A percentile compares a stretch with the other conserved stretches of the same genome.
Conservation (phyloP, 2,888 invertebrate genomes). For the Prenolepis imparis region DNA sequence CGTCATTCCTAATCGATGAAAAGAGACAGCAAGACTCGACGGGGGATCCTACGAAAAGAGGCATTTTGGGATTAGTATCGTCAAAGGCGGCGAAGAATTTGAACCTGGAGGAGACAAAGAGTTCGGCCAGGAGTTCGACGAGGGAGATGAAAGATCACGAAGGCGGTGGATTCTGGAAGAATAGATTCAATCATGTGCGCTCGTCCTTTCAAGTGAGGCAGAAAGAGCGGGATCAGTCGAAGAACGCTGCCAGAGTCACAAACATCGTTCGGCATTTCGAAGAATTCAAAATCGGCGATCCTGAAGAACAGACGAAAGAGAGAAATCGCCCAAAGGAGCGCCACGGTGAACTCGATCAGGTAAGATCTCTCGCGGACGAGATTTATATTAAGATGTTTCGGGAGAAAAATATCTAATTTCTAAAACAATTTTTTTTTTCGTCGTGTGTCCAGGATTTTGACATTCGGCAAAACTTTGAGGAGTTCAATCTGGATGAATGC, state of each 20-base stretch:
- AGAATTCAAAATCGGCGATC: slow-evolving; percentile 84
- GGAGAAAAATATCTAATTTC: neutral
- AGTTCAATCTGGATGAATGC: slow-evolving; percentile 92
- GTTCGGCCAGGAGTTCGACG: slow-evolving; percentile 20
- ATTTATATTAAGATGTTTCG: neutral
- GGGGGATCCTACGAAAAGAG: slow-evolving; percentile 69
- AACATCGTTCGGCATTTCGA: slow-evolving; percentile 85
- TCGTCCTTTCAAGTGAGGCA: slow-evolving; percentile 78
- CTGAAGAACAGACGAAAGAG: slow-evolving; percentile 71
- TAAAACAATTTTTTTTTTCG: neutral
- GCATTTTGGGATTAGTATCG: slow-evolving; percentile 68
- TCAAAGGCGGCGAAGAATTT: slow-evolving; percentile 72
- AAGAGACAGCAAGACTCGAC: slow-evolving; percentile 77
- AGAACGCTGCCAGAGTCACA: slow-evolving; percentile 78
- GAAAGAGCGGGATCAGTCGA: slow-evolving; percentile 66
- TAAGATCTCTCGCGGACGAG: slow-evolving; percentile 4
- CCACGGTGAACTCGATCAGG: slow-evolving; percentile 73
- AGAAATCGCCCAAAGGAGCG: slow-evolving; percentile 75
- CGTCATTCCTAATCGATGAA: slow-evolving; percentile 85
- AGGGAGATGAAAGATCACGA: slow-evolving; percentile 47
- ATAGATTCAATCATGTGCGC: slow-evolving; percentile 78
- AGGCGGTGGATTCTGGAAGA: slow-evolving; percentile 76
- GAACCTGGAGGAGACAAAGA: slow-evolving; percentile 61
- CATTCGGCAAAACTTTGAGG: slow-evolving; percentile 92
- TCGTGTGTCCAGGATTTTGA: slow-evolving; percentile 87